Base-by-base conservation (phyloP, 2,113 vertebrate species). In the Sylvia atricapilla region DNA sequence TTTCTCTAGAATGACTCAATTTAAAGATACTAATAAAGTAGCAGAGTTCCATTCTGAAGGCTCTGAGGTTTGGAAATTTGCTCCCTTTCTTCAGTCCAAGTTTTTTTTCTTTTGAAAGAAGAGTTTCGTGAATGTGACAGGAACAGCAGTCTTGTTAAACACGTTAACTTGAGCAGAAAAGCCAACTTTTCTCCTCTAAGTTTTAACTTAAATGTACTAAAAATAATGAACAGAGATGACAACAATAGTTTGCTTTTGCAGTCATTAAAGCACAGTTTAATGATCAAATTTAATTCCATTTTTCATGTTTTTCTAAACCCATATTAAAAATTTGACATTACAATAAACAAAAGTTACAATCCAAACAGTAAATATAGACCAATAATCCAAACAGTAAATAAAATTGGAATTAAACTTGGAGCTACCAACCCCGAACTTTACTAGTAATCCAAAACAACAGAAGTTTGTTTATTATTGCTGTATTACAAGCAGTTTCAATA, bases 391-490 rank as follows among this genome's bases (percentile, higher is more conserved):
- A 66, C 84, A 93, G 91, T 28, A 96, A 47, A 84, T 9, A 94
- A 2, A 74, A 73, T n/a, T 72, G 88, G 46, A 95, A 95, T 86
- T 52, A 60, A 97, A 95, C 70, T 67, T 89, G 44, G 41, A 83
- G 89, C 55, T 94, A 90, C 35, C 52, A 93, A 96, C 79, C 47
- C 39, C 91, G 25, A 96, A 95, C 89, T 94, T 94, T 63, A 84
- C 39, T 94, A 86, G 53, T 94, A 94, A 72, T 83, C 78, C 97
- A 74, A 96, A 97, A 89, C 49, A 30, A 95, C 16, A 93, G 50
- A 84, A 97, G 89, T 43, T 60, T 70, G 4, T 33, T 96, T 96
- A 69, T 82, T 64, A 88, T 88, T 68, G 37, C 46, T 94, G 15
- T 35, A 50, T 67, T 90, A 92, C 66, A 95, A 82, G 74, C 50